These are phyloP conservation scores for Spondyliosoma cantharus DNA, from an alignment of 2,797 vertebrate genomes.

Conservation along the genomic window DNA sequence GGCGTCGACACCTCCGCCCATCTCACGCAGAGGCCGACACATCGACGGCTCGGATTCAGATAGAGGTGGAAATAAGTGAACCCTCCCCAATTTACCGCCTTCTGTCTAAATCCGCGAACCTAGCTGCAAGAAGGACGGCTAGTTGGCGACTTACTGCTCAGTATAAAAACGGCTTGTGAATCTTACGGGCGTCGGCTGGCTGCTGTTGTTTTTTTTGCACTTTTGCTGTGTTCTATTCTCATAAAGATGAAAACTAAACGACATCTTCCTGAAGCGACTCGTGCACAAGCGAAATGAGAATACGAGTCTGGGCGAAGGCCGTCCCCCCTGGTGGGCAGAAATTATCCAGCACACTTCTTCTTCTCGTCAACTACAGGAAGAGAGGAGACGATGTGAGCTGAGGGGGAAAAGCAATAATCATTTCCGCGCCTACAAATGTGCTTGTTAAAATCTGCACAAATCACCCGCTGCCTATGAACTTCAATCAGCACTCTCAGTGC, in stretches of 20 bases:
- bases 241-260: slow-evolving; percentile 22
- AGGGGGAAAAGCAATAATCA: slow-evolving; percentile 30
- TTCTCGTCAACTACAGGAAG: slow-evolving; percentile 4
- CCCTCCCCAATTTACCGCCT: too few species aligned
- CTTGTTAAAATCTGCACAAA: slow-evolving; percentile 46
- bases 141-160: too few species aligned
- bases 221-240: slow-evolving; percentile 17
- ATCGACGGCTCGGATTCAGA: too few species aligned
- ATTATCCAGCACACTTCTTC: slow-evolving; percentile 13
- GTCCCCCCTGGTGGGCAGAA: slow-evolving; percentile 20
- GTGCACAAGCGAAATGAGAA: background rate
- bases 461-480: slow-evolving; percentile 28
- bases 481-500: slow-evolving; percentile 25
- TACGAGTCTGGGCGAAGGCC: slow-evolving; percentile 31
- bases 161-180: too few species aligned
- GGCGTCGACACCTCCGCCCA: too few species aligned
- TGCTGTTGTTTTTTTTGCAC: background rate
- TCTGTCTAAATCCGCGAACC: too few species aligned
- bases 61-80: too few species aligned
- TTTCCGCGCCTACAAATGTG: slow-evolving; percentile 14
- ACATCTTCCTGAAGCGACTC: slow-evolving; percentile 36
- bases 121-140: too few species aligned
- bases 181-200: background rate
- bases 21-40: too few species aligned
- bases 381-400: background rate